These are phyloP conservation scores for Tetanocera ferruginea DNA, from an alignment of 2,888 invertebrate genomes.

Conservation along the genomic window DNA sequence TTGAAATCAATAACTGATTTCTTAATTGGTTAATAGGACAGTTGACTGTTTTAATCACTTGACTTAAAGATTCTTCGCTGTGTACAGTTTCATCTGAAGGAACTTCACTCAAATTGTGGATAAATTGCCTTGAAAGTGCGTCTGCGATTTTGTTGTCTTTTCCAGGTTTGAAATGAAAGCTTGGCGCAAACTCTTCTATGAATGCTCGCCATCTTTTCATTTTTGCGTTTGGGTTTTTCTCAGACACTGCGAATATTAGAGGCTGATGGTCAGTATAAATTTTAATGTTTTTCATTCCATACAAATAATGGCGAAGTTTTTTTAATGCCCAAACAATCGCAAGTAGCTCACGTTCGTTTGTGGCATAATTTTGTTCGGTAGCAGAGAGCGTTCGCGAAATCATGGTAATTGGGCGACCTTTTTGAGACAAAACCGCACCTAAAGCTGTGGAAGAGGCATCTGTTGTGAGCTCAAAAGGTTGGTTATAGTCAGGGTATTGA, in stretches of 20 bases:
- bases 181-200: slow-evolving; percentile 44
- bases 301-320: slow-evolving; percentile 62
- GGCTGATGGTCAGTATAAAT: slow-evolving; percentile 49
- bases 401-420: slow-evolving; percentile 43
- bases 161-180: slow-evolving; percentile 43
- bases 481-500: slow-evolving; percentile 32
- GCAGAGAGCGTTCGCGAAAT: slow-evolving; percentile 42
- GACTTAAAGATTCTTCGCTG: slow-evolving; percentile 39
- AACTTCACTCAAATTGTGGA: slow-evolving; percentile 30
- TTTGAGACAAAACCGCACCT: slow-evolving; percentile 44
- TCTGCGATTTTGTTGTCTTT: slow-evolving; percentile 46
- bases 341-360: slow-evolving; percentile 37
- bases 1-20: slow-evolving; percentile 41
- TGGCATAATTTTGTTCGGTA: slow-evolving; percentile 47
- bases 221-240: slow-evolving; percentile 45
- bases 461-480: slow-evolving; percentile 41
- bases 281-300: slow-evolving; percentile 52
- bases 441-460: slow-evolving; percentile 39
- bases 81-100: slow-evolving; percentile 8
- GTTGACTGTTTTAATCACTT: slow-evolving; percentile 33
- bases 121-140: slow-evolving; percentile 44
- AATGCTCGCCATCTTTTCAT: slow-evolving; percentile 38
- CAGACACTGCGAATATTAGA: slow-evolving; percentile 42
- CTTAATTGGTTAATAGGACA: slow-evolving; percentile 40
- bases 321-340: slow-evolving; percentile 48